Evolutionary conservation across 1,140 invertebrate genomes (phyloP).

Genomic region (Forficula auricularia): DNA sequence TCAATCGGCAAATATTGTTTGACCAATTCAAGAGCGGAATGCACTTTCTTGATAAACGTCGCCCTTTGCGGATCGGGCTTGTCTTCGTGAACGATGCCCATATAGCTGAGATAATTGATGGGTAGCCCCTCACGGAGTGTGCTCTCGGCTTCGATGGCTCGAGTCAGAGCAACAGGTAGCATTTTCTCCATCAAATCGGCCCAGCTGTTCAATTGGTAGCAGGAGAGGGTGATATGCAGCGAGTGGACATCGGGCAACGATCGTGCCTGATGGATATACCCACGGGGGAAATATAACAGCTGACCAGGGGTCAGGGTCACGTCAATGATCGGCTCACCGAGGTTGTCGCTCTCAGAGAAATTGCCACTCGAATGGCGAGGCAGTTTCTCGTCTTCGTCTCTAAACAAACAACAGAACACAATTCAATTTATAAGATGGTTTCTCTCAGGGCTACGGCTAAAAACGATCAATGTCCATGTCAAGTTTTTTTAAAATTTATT

Average conservation of each 20-base stretch:
- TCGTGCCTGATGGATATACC: slow-evolving; percentile 79
- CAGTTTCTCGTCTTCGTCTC: slow-evolving; percentile 38
- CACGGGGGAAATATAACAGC: slow-evolving; percentile 79
- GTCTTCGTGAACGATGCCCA: slow-evolving; percentile 48
- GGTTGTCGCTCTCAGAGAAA: slow-evolving; percentile 50
- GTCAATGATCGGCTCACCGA: slow-evolving; percentile 67
- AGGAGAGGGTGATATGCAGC: slow-evolving; percentile 80
- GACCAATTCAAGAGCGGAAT: no score
- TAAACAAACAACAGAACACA: slow-evolving; percentile 18
- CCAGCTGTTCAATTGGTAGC: slow-evolving; percentile 81
- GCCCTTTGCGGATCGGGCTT: slow-evolving; percentile 16
- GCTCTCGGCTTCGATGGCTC: slow-evolving; percentile 48
- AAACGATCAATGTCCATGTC: no score
- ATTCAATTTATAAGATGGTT: no score
- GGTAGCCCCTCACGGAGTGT: slow-evolving; percentile 67
- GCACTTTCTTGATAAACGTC: no score
- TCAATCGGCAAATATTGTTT: slow-evolving; percentile 50
- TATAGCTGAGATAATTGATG: slow-evolving; percentile 49
- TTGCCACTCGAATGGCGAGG: slow-evolving; percentile 69
- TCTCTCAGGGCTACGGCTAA: no score
- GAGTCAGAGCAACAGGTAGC: slow-evolving; percentile 54
- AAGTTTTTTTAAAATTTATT: no score
- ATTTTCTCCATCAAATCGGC: slow-evolving; percentile 68
- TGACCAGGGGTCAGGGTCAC: slow-evolving; percentile 69
- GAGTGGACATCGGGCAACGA: slow-evolving; percentile 63